Evolutionary conservation across 2,113 vertebrate genomes (phyloP).

Genomic region (Abramis brama): DNA sequence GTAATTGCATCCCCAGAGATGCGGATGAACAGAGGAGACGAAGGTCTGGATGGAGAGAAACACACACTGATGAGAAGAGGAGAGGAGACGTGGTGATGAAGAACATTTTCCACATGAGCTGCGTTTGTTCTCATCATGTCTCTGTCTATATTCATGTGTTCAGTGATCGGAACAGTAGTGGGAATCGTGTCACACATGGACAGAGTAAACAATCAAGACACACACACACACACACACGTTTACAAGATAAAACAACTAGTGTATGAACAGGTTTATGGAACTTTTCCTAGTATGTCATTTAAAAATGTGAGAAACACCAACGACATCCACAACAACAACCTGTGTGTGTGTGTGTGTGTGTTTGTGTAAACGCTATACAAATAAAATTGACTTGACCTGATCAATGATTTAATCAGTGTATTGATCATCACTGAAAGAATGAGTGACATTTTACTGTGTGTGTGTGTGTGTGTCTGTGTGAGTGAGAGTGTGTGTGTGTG

Average conservation of each 20-base stretch:
- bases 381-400: not conserved
- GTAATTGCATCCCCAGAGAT: conserved; percentile 2
- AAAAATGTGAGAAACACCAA: too few relatives aligned
- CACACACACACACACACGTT: not conserved
- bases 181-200: not conserved
- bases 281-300: too few relatives aligned
- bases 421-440: conserved; percentile 13
- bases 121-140: not conserved
- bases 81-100: not conserved
- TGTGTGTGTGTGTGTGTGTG: not conserved
- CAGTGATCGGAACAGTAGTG: not conserved
- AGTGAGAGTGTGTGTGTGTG: too few relatives aligned
- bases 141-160: not conserved
- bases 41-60: not conserved
- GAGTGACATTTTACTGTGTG: not conserved
- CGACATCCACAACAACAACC: too few relatives aligned
- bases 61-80: not conserved
- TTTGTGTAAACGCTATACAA: not conserved
- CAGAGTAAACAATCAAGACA: not conserved
- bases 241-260: too few relatives aligned
- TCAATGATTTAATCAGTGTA: not conserved
- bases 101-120: not conserved
- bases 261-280: too few relatives aligned
- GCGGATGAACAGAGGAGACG: not conserved
- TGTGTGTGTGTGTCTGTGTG: too few relatives aligned